Base-by-base conservation (phyloP, 2,113 vertebrate species). In the Sapajus apella region DNA sequence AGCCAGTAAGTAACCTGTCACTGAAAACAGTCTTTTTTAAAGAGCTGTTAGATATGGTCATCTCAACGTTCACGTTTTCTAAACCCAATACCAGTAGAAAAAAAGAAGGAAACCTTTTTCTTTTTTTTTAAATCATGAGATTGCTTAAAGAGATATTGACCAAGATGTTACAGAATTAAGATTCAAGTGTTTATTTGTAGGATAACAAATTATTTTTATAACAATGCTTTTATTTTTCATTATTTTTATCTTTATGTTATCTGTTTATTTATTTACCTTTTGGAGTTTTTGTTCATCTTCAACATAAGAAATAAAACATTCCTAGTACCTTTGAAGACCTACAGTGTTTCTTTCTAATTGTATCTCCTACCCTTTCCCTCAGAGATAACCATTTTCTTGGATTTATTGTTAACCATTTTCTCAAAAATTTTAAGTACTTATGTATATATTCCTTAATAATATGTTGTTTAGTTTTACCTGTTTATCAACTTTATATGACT, bases 281-380 rank as follows among this genome's bases (percentile, higher is more conserved):
- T 35, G 43, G 7, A 11, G 37, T 40, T 23, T 95, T 77, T 86
- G 37, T 93, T 47, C 1, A 66, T 25, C 66, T 81, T 8, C 55
- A 75, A 21, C 56, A 87, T 93, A 90, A 94, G 84, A 96, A 89
- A 68, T 96, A 87, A 92, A 83, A 92, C 47, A 75, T 81, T 50
- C 1, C 23, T 56, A 87, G 23, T 80, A n/a, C 10, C 27, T 90
- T n/a, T 79, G 27, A 77, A 79, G 45, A 89, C 6, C 47, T 37
- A 87, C 13, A 82, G 0, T 58, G 20, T 52, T 84, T 37, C 11
- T 90, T 55, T 72, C 56, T 35, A 73, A 1, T 75, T 94, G 2
- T 6, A 77, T 56, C 37, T 13, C 20, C 27, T 27, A 35, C 32
- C 43, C 21, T 55, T 43, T 3, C n/a, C 8, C 70, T 73, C 70